Percentiles rank a stretch among this genome's conserved stretches.
Evolutionary conservation across 92 coral and sea anemone genomes (phyloP).

Genomic region (Actinostola sp.): DNA sequence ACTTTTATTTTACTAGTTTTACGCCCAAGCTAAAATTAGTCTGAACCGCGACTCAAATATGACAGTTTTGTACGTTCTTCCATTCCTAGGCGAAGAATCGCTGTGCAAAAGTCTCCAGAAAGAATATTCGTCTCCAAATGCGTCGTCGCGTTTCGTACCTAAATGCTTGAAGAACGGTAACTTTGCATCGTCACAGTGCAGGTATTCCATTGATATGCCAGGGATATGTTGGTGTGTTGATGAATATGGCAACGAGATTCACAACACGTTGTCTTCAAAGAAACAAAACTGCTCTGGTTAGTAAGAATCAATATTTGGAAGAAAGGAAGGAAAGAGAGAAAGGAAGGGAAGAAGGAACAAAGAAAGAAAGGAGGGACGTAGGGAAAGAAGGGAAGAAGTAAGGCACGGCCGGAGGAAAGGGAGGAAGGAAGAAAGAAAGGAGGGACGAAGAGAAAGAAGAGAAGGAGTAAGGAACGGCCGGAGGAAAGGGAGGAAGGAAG

Average conservation of each 20-base stretch:
- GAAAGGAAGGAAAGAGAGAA: too few relatives aligned
- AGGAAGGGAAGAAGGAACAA: too few relatives aligned
- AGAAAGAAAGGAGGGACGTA: too few relatives aligned
- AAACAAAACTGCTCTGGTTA: constrained; percentile 67
- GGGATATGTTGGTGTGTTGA: constrained; percentile 81
- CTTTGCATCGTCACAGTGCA: constrained; percentile 62
- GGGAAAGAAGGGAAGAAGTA: too few relatives aligned
- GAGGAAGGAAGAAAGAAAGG: too few relatives aligned
- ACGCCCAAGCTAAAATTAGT: neutral
- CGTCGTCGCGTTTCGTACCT: constrained; percentile 31
- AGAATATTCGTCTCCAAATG: constrained; percentile 11
- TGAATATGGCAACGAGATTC: constrained; percentile 71
- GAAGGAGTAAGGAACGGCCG: too few relatives aligned
- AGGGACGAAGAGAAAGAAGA: too few relatives aligned
- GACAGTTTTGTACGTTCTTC: neutral
- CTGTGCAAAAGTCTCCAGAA: constrained; percentile 32
- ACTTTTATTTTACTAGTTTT: too few relatives aligned
- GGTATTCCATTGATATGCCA: constrained; percentile 32
- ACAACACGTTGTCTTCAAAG: constrained; percentile 34
- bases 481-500: too few relatives aligned
- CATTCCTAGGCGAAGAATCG: constrained; percentile 19
- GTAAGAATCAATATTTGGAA: too few relatives aligned
- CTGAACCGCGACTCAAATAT: neutral
- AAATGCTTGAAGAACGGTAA: constrained; percentile 62
- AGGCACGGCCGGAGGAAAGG: too few relatives aligned